These are phyloP conservation scores for Theristicus caerulescens DNA, from an alignment of 2,113 vertebrate species.

Conservation along the genomic window DNA sequence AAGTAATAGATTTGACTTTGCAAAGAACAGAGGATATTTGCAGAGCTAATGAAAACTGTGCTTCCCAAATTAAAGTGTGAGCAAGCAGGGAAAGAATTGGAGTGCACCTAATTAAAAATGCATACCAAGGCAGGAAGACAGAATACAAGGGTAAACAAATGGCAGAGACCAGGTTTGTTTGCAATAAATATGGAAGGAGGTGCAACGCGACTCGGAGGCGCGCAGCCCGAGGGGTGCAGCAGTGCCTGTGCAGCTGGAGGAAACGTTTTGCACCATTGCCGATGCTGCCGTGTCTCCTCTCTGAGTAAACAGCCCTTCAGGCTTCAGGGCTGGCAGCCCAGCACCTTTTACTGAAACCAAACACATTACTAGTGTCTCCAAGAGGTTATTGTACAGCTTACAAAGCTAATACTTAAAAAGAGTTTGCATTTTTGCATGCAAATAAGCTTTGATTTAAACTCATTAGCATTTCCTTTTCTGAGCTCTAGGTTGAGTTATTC, in stretches of 20 bases:
- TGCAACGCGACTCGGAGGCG: not conserved
- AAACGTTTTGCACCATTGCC: accelerated
- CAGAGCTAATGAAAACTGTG: slow-evolving; percentile 48
- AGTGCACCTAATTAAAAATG: slow-evolving; percentile 46
- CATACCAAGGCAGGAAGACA: not conserved
- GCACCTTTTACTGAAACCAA: not conserved
- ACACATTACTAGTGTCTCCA: not conserved
- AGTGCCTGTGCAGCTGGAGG: accelerated
- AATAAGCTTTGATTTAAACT: slow-evolving; percentile 34
- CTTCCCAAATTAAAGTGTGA: slow-evolving; percentile 27
- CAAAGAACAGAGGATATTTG: slow-evolving; percentile 36
- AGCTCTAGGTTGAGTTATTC: slow-evolving; percentile 16
- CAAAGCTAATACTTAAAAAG: not conserved
- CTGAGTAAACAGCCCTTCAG: not conserved
- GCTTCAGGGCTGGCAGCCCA: not conserved
- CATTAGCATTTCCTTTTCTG: not conserved
- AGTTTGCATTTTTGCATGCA: not conserved
- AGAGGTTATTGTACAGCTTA: not conserved
- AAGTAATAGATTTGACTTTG: slow-evolving; percentile 62
- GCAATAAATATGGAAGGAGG: not conserved
- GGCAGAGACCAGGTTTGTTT: not conserved
- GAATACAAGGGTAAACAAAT: slow-evolving; percentile 14
- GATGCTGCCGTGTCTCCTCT: accelerated
- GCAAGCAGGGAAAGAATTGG: slow-evolving; percentile 3
- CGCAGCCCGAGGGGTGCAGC: not conserved